Evolutionary conservation across 1,140 invertebrate genomes (phyloP).

Genomic region (Pomacea maculata): DNA sequence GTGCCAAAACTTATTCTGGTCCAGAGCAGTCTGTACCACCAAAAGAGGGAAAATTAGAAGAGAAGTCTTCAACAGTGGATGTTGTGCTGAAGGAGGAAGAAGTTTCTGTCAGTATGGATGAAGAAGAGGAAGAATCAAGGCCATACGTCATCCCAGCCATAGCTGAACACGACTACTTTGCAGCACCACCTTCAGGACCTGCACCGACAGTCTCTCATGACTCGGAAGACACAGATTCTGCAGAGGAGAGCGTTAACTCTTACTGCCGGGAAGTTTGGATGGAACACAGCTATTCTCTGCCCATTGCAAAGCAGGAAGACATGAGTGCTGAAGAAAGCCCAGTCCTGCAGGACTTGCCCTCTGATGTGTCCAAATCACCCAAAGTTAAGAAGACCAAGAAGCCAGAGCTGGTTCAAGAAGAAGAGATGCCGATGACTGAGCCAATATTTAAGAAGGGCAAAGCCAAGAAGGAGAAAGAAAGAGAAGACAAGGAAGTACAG

Average conservation of each 20-base stretch:
- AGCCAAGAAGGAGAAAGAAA: slow-evolving; percentile 36
- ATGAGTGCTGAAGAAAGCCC: neutral
- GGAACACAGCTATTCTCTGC: slow-evolving; percentile 62
- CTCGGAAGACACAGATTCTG: slow-evolving; percentile 49
- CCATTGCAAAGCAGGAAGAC: slow-evolving; percentile 22
- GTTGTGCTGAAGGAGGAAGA: neutral
- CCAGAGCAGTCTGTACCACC: neutral
- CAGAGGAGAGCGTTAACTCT: slow-evolving; percentile 48
- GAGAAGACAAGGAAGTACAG: slow-evolving; percentile 37
- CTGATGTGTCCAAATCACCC: slow-evolving; percentile 3
- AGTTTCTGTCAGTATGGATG: neutral
- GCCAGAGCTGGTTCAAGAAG: neutral
- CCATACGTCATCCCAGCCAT: slow-evolving; percentile 38
- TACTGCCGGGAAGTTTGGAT: slow-evolving; percentile 50
- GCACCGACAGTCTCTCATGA: slow-evolving; percentile 26
- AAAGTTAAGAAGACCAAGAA: slow-evolving; percentile 26
- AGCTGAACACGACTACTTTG: slow-evolving; percentile 60
- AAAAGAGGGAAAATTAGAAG: neutral
- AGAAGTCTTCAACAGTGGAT: neutral
- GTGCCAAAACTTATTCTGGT: neutral
- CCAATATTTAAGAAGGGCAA: slow-evolving; percentile 24
- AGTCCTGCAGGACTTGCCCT: neutral
- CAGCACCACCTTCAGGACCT: slow-evolving; percentile 25
- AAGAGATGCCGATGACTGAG: neutral
- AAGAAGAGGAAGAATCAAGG: slow-evolving; percentile 33